Evolutionary conservation across 2,797 vertebrate species (phyloP).

Genomic region (Pseudochromis fuscus): DNA sequence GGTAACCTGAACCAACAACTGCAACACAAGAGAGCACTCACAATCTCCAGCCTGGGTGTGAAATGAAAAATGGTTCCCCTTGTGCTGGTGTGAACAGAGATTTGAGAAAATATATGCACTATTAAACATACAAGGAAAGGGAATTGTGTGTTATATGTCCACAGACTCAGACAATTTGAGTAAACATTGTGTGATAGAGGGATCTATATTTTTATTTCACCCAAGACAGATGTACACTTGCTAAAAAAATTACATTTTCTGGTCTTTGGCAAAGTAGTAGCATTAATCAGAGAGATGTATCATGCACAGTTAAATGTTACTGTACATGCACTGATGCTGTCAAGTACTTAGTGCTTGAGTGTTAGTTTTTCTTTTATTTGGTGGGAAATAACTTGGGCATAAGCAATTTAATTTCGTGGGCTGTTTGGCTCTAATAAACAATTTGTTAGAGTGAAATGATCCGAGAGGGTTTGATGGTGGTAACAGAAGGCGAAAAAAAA

Average conservation of each 20-base stretch:
- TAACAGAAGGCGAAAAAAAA: not conserved
- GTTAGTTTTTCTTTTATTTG: slow-evolving; percentile 28
- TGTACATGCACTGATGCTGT: not conserved
- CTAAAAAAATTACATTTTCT: not conserved
- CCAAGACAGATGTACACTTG: not conserved
- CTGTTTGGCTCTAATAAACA: not conserved
- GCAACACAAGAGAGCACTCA: slow-evolving; percentile 59
- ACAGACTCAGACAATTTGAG: too few species aligned
- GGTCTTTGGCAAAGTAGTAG: not conserved
- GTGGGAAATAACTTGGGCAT: not conserved
- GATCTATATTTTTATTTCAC: not conserved
- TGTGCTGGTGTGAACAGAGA: slow-evolving; percentile 37
- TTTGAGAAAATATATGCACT: slow-evolving; percentile 29
- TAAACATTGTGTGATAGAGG: too few species aligned
- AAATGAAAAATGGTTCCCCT: slow-evolving; percentile 56
- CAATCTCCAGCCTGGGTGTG: slow-evolving; percentile 58
- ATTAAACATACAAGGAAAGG: slow-evolving; percentile 21
- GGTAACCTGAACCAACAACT: slow-evolving; percentile 82
- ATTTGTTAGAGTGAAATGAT: slow-evolving; percentile 2
- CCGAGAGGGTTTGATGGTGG: not conserved
- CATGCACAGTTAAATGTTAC: not conserved
- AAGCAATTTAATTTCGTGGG: slow-evolving; percentile 4
- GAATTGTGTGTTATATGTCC: not conserved
- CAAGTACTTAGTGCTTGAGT: slow-evolving; percentile 2
- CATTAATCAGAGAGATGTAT: not conserved